Evolutionary conservation across 2,888 invertebrate species (phyloP), one percentile per base, ranked within the genome.

Genomic region (Habroteleia sp.): DNA sequence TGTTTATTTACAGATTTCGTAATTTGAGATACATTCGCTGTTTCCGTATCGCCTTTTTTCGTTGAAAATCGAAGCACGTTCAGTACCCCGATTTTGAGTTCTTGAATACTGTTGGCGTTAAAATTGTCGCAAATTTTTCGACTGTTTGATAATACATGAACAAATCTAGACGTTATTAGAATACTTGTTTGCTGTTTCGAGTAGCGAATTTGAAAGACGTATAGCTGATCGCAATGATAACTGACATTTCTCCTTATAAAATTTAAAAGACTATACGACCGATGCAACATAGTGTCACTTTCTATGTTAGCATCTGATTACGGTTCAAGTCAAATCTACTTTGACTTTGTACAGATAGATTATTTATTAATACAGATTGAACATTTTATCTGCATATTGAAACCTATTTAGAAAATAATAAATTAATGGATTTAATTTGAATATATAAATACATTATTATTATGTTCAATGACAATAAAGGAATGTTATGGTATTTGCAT

Each of bases 271-370:
- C 82, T 86, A 65, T 82, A 83, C 14, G 85, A 85, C 17, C 83
- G 83, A 78, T 85, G 83, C 11, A 87, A 73, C 88, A 88, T 88
- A 66, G 68, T 85, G 44, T 14, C 8, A 4, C 14, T n/a, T 41
- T 20, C 13, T 52, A 2, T 3, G n/a, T 46, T 44, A 31, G 4
- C 25, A 31, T 31, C 5, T 31, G 35, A 3, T 7, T 11, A 25
- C 11, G 8, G 13, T 33, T 58, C 5, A 44, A 31, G 16, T 23
- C 17, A 52, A 52, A 33, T 33, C 1, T 13, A 17, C 17, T 11
- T 42, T 20, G 7, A 41, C 2, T 44, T 25, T 14, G 7, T 14
- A 41, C 1, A 20, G 20, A 20, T 20, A 23, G 1, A 20, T 41
- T 41, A 41, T 16, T 16, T 11, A 41, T 1, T 25, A 1, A 1